Conservation (phyloP, 2,797 vertebrate species). For the Notoglanidium macrostoma region DNA sequence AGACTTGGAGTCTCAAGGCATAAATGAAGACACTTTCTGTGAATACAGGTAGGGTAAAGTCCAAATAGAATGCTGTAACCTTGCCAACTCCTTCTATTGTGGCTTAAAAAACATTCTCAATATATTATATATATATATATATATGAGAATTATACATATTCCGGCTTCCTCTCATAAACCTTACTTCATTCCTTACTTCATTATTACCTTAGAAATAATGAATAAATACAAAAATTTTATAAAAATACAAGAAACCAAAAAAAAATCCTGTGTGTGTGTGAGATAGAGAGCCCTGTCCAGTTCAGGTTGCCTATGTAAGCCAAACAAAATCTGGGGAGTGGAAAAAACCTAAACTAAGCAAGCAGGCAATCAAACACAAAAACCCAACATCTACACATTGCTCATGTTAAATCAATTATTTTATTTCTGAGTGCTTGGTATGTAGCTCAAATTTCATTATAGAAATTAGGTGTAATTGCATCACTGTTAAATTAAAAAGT, state of each 20-base stretch:
- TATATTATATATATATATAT: no score
- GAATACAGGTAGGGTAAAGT: conserved; percentile 89
- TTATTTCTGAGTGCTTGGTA: conserved; percentile 32
- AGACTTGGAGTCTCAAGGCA: conserved; percentile 92
- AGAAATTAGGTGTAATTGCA: conserved; percentile 50
- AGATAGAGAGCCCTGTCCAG: background rate
- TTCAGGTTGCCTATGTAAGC: conserved; percentile 58
- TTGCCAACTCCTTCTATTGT: background rate
- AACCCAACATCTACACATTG: conserved; percentile 49
- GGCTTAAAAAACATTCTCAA: background rate
- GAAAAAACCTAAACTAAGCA: conserved; percentile 54
- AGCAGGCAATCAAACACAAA: no score
- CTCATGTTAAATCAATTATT: conserved; percentile 60
- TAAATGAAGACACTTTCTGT: conserved; percentile 96
- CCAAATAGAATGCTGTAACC: conserved; percentile 31
- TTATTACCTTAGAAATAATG: no score
- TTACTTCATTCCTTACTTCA: no score
- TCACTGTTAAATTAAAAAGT: conserved; percentile 48
- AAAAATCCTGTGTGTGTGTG: background rate
- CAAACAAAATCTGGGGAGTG: conserved; percentile 66
- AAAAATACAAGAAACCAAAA: no score
- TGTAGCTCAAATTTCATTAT: conserved; percentile 10
- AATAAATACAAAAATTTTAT: no score
- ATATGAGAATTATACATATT: no score
- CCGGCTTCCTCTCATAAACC: no score